These are phyloP conservation scores for Xanthia togata DNA, from an alignment of 2,888 invertebrate genomes.

Conservation along the genomic window DNA sequence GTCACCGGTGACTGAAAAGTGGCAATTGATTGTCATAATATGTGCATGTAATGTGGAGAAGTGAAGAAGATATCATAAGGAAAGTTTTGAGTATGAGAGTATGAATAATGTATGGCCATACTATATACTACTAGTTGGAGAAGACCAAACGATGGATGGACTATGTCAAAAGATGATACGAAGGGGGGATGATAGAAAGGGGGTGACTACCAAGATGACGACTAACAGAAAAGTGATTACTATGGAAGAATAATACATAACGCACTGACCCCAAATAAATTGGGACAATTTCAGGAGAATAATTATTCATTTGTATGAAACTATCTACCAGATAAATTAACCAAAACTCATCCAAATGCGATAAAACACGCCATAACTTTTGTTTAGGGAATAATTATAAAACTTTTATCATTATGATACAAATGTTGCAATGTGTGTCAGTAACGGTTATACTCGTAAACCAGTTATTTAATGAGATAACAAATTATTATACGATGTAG, in stretches of 20 bases:
- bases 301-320: not conserved
- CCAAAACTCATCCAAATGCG: too few species aligned
- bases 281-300: not conserved
- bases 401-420: not conserved
- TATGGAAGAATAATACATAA: not conserved
- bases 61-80: not conserved
- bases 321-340: not conserved
- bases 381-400: constrained; percentile 26
- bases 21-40: not conserved
- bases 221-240: not conserved
- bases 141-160: not conserved
- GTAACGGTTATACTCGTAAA: constrained; percentile 17
- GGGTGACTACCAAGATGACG: too few species aligned
- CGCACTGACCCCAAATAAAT: not conserved
- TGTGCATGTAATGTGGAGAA: not conserved
- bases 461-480: constrained; percentile 17
- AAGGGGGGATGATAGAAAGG: too few species aligned
- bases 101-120: not conserved
- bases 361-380: not conserved
- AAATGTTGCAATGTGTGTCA: constrained; percentile 11
- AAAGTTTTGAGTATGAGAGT: not conserved
- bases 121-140: too few species aligned
- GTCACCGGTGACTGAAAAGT: not conserved
- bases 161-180: not conserved
- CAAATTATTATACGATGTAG: not conserved